Evolutionary conservation across 2,113 vertebrate species (phyloP), one percentile per base, ranked within the genome.

Genomic region (Anthoscopus minutus): DNA sequence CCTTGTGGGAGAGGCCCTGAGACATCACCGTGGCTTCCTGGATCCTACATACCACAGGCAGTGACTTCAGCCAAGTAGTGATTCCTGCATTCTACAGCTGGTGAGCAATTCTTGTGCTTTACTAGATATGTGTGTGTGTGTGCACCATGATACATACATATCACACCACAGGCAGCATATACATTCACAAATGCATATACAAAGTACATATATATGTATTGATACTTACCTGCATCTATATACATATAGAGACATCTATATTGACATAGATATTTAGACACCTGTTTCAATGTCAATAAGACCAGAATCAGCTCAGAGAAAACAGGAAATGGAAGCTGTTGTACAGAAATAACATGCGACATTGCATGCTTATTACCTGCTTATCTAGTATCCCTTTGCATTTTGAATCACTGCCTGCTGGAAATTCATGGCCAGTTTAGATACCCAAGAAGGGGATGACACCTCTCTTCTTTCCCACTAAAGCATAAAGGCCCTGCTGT

Each of bases 51-150:
- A 19, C 56, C 66, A 37, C 1, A 4, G 53, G n/a, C 40, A 58
- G 38, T 16, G 20, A 67, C 25, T 62, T 77, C 65, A 84, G 20
- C 56, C 12, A 25, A 48, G 51, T 2, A 48, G 51, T 2, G 44
- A 51, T 50, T 70, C 61, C 40, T 57, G 47, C 31, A 25, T 58
- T 69, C 47, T 56, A n/a, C 19, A 86, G 44, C 30, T 67, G 44
- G 16, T 78, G 48, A 88, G 64, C 5, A 90, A 62, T 66, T 93
- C 54, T 50, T 54, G 22, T 81, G 33, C 48, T 28, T 45, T 65
- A 37, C 40, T 57, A 18, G 7, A 1, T 10, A 1, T 22, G 6
- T 11, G 4, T 53, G 10, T 50, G 2, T 44, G 5, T 48, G 19
- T 47, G 37, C 17, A 73, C 19, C n/a, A 19, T 51, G 18, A 58